Base-by-base conservation (phyloP, 2,113 vertebrate genomes). In the Strigops habroptila region DNA sequence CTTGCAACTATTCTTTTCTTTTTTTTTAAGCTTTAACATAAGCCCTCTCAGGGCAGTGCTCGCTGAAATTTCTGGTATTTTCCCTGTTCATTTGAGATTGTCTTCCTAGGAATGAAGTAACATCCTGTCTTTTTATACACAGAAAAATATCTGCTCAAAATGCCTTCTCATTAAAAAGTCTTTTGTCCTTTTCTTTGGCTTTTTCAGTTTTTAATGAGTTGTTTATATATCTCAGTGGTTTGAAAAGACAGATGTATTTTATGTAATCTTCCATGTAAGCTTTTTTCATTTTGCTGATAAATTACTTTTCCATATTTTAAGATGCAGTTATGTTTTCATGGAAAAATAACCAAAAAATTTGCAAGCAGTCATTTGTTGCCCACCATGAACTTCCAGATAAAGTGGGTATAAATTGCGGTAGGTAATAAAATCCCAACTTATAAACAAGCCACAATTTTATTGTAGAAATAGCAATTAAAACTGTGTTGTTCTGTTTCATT, bases 241-340 rank as follows among this genome's bases (percentile, higher is more conserved):
- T 96, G 93, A 97, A 97, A 98, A 97, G 97, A 97, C 97, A 98
- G 97, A 98, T 97, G 96, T 97, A 96, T 97, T 98, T 98, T 97
- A 96, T 97, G 96, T 97, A 98, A 98, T 96, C 96, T 98, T 97
- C 97, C 95, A 90, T 95, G 97, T 95, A 97, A 97, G 97, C 76
- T 97, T 98, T 98, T 98, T 97, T 90, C 97, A 98, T 97, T 98
- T 97, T 76, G 95, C 93, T 98, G 97, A 98, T 95, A 97, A 98
- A 99, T 98, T 98, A 97, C 98, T 99, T 99, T 98, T 98, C 98
- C 98, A 98, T 98, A 98, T 98, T 98, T 98, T 97, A 97, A 97
- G 94, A 95, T 92, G 81, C 59, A 91, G 82, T 96, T 97, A 93
- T 92, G 70, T 97, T 97, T 97, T 97, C 76, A 91, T 55, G 70